Conservation (phyloP, 2,113 vertebrate species). For the Eurystomus gularis region DNA sequence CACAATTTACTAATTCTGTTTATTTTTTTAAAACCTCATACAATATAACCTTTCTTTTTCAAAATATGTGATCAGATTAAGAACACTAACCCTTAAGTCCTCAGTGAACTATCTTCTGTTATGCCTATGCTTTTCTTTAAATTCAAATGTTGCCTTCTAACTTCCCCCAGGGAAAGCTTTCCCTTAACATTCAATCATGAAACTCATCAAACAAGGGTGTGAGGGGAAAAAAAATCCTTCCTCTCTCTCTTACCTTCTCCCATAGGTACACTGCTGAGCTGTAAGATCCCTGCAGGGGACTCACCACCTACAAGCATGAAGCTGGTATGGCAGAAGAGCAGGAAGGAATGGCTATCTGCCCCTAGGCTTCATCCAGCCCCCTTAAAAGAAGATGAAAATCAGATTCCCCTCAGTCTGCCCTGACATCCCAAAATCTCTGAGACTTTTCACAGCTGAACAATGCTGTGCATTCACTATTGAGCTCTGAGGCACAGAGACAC, state of each 20-base stretch:
- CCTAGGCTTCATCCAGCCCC: neutral
- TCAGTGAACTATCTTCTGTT: neutral
- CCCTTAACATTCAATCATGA: neutral
- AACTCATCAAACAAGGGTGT: neutral
- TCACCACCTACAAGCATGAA: neutral
- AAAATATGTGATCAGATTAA: neutral
- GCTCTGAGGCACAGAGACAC: neutral
- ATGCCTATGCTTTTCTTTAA: neutral
- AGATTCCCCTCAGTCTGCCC: neutral
- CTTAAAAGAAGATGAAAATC: conserved; percentile 10
- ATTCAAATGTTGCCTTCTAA: neutral
- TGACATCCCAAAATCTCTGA: neutral
- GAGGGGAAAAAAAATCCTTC: neutral
- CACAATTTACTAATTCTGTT: neutral
- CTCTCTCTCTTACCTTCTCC: neutral
- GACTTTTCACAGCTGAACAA: conserved; percentile 23
- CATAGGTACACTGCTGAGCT: neutral
- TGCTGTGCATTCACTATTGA: conserved; percentile 25
- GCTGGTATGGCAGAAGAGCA: neutral
- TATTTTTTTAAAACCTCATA: neutral
- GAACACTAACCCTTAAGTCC: neutral
- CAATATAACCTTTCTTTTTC: neutral
- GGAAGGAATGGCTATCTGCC: neutral
- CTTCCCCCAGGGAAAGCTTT: neutral
- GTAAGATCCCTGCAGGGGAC: neutral